Conservation (phyloP, 2,888 invertebrate species). For the Acholoe squamosa region DNA sequence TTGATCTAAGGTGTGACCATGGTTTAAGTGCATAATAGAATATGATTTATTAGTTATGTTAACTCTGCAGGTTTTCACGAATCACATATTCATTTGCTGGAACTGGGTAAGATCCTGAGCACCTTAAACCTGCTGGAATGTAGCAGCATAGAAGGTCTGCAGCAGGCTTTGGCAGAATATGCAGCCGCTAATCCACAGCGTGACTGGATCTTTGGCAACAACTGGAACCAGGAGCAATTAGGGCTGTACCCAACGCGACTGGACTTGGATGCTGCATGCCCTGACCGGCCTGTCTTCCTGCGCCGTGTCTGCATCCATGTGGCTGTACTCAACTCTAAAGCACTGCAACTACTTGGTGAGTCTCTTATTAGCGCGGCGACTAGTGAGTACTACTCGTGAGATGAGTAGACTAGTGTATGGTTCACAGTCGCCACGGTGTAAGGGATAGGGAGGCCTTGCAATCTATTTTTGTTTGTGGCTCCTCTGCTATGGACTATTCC, state of each 20-base stretch:
- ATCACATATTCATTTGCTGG: conserved; percentile 68
- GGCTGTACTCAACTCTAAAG: conserved; percentile 67
- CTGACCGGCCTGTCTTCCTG: conserved; percentile 68
- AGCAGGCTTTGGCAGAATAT: conserved; percentile 6
- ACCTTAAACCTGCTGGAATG: conserved; percentile 61
- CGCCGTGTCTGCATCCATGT: conserved; percentile 68
- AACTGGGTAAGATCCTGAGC: conserved; percentile 35
- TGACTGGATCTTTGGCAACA: conserved; percentile 64
- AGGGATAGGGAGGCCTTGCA: no score
- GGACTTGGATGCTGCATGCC: conserved; percentile 69
- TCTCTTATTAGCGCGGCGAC: no score
- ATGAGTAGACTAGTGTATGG: no score
- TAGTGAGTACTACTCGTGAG: no score
- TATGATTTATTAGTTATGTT: not conserved
- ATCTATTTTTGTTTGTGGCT: no score
- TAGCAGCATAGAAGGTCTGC: conserved; percentile 61
- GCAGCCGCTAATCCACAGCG: conserved; percentile 36
- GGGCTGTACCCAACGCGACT: conserved; percentile 68
- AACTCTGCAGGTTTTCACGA: conserved; percentile 69
- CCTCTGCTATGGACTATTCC: no score
- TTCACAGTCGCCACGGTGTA: no score
- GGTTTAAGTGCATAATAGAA: not conserved
- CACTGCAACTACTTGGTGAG: conserved; percentile 67
- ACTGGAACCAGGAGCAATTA: conserved; percentile 69
- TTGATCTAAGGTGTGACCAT: no score